These are phyloP conservation scores for Bacillus rossius DNA, from an alignment of 1,140 invertebrate genomes.

Conservation along the genomic window DNA sequence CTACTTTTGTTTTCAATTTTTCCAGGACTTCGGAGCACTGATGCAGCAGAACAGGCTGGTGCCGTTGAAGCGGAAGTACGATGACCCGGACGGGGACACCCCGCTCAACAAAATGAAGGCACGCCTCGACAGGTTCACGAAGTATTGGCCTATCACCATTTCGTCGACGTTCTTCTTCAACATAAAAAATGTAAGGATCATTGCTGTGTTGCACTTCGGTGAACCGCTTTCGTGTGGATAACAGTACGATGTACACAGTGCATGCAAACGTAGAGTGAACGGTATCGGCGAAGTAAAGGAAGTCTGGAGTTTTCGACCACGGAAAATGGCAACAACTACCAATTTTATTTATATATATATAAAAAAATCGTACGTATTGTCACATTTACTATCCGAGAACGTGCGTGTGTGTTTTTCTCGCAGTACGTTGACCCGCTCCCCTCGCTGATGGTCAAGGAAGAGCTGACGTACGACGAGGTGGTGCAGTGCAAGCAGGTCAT, in stretches of 20 bases:
- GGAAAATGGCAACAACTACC: too few relatives aligned
- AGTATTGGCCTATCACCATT: slow-evolving; percentile 91
- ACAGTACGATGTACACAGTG: too few relatives aligned
- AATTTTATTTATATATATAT: too few relatives aligned
- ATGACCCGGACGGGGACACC: slow-evolving; percentile 37
- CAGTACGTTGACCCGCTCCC: slow-evolving; percentile 78
- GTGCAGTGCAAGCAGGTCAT: slow-evolving; percentile 85
- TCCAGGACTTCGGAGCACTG: slow-evolving; percentile 80
- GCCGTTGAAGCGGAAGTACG: slow-evolving; percentile 49
- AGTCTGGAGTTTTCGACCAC: too few relatives aligned
- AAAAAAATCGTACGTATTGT: too few relatives aligned
- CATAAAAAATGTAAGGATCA: slow-evolving; percentile 61
- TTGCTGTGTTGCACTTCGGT: too few relatives aligned
- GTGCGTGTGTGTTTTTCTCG: too few relatives aligned
- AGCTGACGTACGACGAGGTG: slow-evolving; percentile 77
- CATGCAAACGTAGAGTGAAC: too few relatives aligned
- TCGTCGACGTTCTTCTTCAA: slow-evolving; percentile 88
- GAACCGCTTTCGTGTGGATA: too few relatives aligned
- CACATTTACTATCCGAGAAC: too few relatives aligned
- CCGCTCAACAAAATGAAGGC: slow-evolving; percentile 56
- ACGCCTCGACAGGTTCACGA: slow-evolving; percentile 68
- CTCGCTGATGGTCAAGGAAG: slow-evolving; percentile 73
- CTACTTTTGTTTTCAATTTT: slow-evolving; percentile 5
- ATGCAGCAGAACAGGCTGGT: slow-evolving; percentile 80
- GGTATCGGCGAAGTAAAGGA: too few relatives aligned